Evolutionary conservation across 2,888 invertebrate species (phyloP).

Genomic region (Cartodere bifasciata): DNA sequence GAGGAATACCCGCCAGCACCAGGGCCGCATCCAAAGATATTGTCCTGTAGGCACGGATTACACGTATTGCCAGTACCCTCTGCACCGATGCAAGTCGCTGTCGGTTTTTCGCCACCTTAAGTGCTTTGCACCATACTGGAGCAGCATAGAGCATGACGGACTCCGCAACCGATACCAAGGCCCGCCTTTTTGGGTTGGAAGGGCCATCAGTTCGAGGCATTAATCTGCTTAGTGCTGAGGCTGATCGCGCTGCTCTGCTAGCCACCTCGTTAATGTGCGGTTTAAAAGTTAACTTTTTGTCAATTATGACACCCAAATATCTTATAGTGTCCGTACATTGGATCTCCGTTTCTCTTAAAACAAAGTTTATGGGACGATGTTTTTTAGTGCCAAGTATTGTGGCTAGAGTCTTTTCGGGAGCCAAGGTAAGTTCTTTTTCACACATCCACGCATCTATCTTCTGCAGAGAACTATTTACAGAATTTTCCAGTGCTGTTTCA

Average conservation of each 20-base stretch:
- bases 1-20: conserved; percentile 9
- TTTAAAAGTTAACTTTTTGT: conserved; percentile 4
- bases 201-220: conserved; percentile 11
- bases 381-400: no score
- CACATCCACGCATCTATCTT: no score
- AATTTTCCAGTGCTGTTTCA: no score
- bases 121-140: conserved; percentile 10
- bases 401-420: no score
- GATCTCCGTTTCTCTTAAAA: no score
- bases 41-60: conserved; percentile 10
- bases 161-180: conserved; percentile 4
- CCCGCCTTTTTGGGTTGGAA: conserved; percentile 1
- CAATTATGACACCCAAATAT: conserved; percentile 11
- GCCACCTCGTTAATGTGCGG: conserved; percentile 2
- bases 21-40: conserved; percentile 9
- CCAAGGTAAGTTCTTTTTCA: no score
- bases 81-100: conserved; percentile 6
- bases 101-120: conserved; percentile 2
- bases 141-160: conserved; percentile 12
- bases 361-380: no score
- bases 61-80: conserved; percentile 5
- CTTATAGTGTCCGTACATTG: conserved; percentile 3
- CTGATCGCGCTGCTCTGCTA: conserved; percentile 6
- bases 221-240: neutral
- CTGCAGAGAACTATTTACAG: no score